Evolutionary conservation across 2,888 invertebrate species (phyloP), one percentile per base, ranked within the genome.

Genomic region (Drosophila putrida): DNA sequence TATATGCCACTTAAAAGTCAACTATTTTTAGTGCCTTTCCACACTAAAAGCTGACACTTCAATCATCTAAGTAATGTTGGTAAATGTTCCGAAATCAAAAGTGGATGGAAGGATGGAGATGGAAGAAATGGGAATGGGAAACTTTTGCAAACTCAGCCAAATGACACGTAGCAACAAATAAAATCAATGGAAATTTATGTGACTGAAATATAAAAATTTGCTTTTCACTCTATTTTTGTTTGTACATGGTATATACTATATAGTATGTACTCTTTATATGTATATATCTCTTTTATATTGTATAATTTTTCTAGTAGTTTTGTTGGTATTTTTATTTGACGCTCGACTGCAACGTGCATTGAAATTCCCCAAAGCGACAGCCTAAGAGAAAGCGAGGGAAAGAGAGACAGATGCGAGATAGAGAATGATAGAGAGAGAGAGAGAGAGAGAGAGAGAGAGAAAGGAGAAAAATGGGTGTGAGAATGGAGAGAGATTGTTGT

Each of bases 171-270:
- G 63, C 39, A 53, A 46, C 36, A 60, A 60, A 68, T 53, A 77
- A 82, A 87, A 87, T 82, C 87, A 83, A 87, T 82, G 78, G 69
- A 67, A 62, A 70, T 80, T 43, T 86, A 80, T 82, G 81, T 82
- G 87, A 87, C 81, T 87, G n/a, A 69, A 80, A 82, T 82, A 81
- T 80, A 71, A 81, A 82, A 74, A 11, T 49, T 6, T 41, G 60
- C 67, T 78, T 71, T 77, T 77, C 62, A 65, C 62, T 49, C n/a
- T 25, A 6, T 11, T 8, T 20, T 20, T 25, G 8, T 49, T 8
- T 47, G 28, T 11, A 27, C 36, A 33, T 28, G 27, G 43, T 47
- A 43, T 28, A 39, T 20, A 38, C n/a, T 31, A 31, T 31, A 31
- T 31, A 31, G 20, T 3, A 20, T 20, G 20, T 20, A 20, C 20